Evolutionary conservation across 1,140 invertebrate species (phyloP), one percentile per base, ranked within the genome.

Genomic region (Psix sp.): DNA sequence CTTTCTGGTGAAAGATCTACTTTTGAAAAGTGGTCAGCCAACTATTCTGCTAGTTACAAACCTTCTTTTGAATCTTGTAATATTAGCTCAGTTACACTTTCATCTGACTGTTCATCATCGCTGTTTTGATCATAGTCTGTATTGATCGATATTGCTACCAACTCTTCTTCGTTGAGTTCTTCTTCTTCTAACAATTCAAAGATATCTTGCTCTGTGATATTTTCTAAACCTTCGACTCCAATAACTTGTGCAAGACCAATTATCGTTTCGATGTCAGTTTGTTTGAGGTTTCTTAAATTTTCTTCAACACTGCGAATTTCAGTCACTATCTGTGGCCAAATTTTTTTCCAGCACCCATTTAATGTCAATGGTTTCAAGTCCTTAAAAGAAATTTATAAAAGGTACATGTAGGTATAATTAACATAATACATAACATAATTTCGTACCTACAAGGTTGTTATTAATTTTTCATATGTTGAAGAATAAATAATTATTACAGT

Each of bases 151-250:
- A n/a, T n/a, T n/a, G n/a, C n/a, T n/a, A n/a, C n/a, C n/a, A n/a
- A n/a, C n/a, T n/a, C n/a, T n/a, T n/a, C n/a, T n/a, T n/a, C n/a
- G n/a, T 51, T 39, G 0, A 39, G n/a, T 2, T 42, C 39, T 42
- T 21, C 18, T 24, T 42, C 18, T 3, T 42, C 39, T 24, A 24
- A 24, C 24, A 46, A 29, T 11, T 46, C 43, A 3, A 11, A 3
- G 40, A 73, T 51, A 48, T 73, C 60, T 33, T 24, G 33, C 48
- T n/a, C n/a, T n/a, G n/a, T n/a, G n/a, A n/a, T n/a, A 40, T 76
- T 70, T 21, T 75, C 40, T 31, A 78, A 78, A 43, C 70, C 70
- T 68, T 78, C 74, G 20, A 60, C 66, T 2, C 51, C 40, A 40
- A 76, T 29, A 35, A 33, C 38, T 26, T 66, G 29, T 26, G 75